Evolutionary conservation across 2,797 vertebrate species (phyloP), one percentile per base, ranked within the genome.

Genomic region (Chaetophractus vellerosus): DNA sequence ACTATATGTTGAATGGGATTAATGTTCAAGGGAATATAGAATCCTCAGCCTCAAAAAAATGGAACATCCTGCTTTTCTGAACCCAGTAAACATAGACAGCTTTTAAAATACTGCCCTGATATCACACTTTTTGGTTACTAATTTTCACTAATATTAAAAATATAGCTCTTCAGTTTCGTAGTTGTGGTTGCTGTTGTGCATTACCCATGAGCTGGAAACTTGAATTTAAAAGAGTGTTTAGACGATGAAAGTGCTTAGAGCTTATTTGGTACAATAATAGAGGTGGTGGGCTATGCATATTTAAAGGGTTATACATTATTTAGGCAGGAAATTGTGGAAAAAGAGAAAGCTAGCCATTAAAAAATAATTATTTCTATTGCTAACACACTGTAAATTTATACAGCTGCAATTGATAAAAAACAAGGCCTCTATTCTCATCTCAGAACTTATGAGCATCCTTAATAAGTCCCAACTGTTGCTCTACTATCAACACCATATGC

Each of bases 81-180:
- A 31, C 31, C 38, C 16, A 33, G 48, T 45, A 55, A 75, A 71
- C 55, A 57, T 1, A 71, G 50, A 78, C 10, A 41, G 45, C n/a
- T 79, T 78, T 78, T 18, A 59, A 57, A 87, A 83, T 16, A 88
- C 23, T 45, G 21, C 4, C 19, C 5, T 4, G 15, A 5, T 57
- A 38, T 28, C 33, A 81, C 23, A 66, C 3, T 19, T 26, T 41
- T n/a, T 78, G 11, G 12, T 26, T 55, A 19, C 52, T 79, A 50
- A 38, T 81, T 91, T 94, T 72, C 26, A 61, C 75, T 91, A 57
- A 72, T 83, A 18, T 83, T 61, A 76, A 66, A 94, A 69, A 63
- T 36, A 33, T 5, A 78, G 9, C 55, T 26, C n/a, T 33, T 79
- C 28, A 23, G 52, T 81, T 68, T 57, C 72, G 23, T 48, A 36